A percentile compares a stretch with the other conserved stretches of the same genome.
Conservation (phyloP, 1,140 invertebrate genomes). For the Acromyrmex echinatior region DNA sequence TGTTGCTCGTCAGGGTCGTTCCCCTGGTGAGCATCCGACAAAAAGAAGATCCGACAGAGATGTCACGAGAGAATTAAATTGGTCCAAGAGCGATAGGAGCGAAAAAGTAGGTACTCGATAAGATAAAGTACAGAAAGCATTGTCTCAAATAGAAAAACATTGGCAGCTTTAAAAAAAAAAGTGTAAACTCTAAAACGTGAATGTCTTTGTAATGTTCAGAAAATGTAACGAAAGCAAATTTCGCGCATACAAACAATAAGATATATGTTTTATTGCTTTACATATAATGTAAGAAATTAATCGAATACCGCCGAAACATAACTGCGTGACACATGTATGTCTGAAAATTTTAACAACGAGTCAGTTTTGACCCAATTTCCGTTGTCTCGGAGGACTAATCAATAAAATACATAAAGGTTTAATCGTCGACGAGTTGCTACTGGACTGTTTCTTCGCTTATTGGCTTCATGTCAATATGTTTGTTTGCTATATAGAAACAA, state of each 20-base stretch:
- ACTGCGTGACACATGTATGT: background rate
- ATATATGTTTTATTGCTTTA: background rate
- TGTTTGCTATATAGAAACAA: constrained; percentile 16
- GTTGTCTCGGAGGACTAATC: constrained; percentile 48
- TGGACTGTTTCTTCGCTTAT: constrained; percentile 41
- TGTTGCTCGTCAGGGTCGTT: constrained; percentile 23
- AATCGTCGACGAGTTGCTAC: constrained; percentile 40
- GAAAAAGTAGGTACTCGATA: constrained; percentile 1
- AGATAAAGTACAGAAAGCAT: background rate
- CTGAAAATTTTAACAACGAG: constrained; percentile 46
- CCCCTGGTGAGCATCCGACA: background rate
- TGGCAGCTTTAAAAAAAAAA: background rate
- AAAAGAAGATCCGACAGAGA: background rate
- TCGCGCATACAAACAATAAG: background rate
- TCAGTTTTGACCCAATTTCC: constrained; percentile 56
- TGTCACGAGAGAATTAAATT: constrained; percentile 33
- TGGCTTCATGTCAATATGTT: constrained; percentile 26
- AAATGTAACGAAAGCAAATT: background rate
- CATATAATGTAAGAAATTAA: background rate
- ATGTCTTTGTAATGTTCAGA: background rate
- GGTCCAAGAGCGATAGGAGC: background rate
- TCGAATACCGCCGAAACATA: background rate
- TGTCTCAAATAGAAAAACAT: background rate
- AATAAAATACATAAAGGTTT: constrained; percentile 59
- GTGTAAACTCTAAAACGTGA: background rate